Evolutionary conservation across 1,140 invertebrate species (phyloP).

Genomic region (Drosophila kurseongensis): DNA sequence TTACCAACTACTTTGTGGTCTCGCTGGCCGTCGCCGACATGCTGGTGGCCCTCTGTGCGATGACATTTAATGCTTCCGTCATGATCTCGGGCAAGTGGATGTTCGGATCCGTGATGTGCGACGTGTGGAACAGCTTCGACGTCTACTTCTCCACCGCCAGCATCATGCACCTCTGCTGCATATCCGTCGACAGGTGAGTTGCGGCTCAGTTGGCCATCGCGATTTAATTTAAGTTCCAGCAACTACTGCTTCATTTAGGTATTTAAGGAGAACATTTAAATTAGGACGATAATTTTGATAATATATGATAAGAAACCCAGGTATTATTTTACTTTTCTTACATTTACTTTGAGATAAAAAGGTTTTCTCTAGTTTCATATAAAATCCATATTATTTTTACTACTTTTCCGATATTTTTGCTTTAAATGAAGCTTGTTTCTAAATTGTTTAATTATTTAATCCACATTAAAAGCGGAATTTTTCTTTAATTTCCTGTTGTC

Average conservation of each 20-base stretch:
- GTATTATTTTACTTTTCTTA: no score
- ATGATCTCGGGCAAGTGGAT: conserved; percentile 93
- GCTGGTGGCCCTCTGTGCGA: conserved; percentile 95
- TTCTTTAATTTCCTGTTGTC: no score
- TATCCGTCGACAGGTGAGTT: conserved; percentile 89
- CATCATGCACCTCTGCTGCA: conserved; percentile 96
- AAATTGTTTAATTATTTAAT: no score
- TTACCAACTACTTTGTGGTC: conserved; percentile 98
- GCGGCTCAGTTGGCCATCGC: background rate
- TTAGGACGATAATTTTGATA: no score
- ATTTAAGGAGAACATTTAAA: background rate
- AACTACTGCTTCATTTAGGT: no score
- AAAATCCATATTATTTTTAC: no score
- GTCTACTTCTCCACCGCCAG: conserved; percentile 96
- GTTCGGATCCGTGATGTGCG: conserved; percentile 96
- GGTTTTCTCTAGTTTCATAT: no score
- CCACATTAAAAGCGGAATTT: no score
- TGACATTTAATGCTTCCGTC: conserved; percentile 97
- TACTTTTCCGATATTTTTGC: no score
- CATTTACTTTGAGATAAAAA: no score
- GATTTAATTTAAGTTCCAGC: background rate
- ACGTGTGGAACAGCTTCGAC: conserved; percentile 97
- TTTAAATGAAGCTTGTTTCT: no score
- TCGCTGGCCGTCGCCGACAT: conserved; percentile 95
- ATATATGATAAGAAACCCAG: no score